Conservation (phyloP, 2,797 vertebrate species). For the Atherinosoma microstoma region DNA sequence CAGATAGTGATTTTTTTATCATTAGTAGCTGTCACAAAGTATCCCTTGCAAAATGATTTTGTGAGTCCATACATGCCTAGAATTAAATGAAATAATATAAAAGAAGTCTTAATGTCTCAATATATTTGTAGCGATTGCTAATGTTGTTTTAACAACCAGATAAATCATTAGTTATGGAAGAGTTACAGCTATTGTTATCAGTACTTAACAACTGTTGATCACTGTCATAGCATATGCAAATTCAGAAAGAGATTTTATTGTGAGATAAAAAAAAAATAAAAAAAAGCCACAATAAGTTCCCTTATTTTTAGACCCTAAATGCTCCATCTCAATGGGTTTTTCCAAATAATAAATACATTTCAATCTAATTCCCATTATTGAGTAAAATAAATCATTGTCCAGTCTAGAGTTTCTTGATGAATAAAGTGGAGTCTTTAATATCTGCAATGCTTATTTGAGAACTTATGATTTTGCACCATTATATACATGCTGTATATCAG, state of each 20-base stretch:
- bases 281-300: too few relatives aligned
- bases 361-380: neutral
- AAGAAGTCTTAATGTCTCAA: neutral
- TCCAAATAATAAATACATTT: too few relatives aligned
- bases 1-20: neutral
- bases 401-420: neutral
- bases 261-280: neutral
- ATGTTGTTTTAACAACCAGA: slow-evolving; percentile 9
- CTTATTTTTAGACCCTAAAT: too few relatives aligned
- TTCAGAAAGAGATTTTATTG: neutral
- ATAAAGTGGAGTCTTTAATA: neutral
- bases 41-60: neutral
- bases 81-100: too few relatives aligned
- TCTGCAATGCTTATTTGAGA: neutral
- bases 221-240: neutral
- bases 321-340: too few relatives aligned
- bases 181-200: slow-evolving; percentile 2
- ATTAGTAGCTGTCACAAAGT: neutral
- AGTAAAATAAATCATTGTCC: neutral
- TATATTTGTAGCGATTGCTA: neutral
- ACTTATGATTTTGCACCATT: neutral
- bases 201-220: neutral
- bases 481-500: neutral
- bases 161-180: slow-evolving; percentile 3
- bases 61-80: neutral